Base-by-base conservation (phyloP, 2,113 vertebrate species). In the Loxodonta africana region DNA sequence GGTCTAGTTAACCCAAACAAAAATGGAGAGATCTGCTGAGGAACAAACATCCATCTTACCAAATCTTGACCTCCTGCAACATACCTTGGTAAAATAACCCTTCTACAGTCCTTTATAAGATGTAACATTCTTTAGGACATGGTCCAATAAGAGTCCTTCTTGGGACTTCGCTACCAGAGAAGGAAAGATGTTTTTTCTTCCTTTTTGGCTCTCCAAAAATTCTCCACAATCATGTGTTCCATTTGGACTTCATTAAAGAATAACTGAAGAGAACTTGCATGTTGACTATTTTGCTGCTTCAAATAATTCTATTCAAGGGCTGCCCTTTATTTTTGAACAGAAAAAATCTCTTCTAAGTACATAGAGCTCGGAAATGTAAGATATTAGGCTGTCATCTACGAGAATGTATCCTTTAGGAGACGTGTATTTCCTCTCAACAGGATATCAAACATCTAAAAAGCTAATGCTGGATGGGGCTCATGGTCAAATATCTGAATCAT, bases 141-240 rank as follows among this genome's bases (percentile, higher is more conserved):
- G 8, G 28, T 37, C 2, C 37, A 80, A 53, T 80, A 15, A 81
- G 83, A 83, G 21, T 81, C 62, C 28, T 65, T 83, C 83, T 82
- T 83, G 21, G 33, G 14, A 91, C 83, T 88, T 91, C 44, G 78
- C 15, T 74, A 25, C 46, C 74, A 91, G 84, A 93, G 71, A 74
- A 92, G 73, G 80, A 53, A 76, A 73, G 46, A 91, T 28, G 2
- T 46, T 87, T 89, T 96, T n/a, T 93, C 51, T 90, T 92, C 63
- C 63, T 87, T 48, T 53, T 65, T 65, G 78, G 30, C 51, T 94
- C 80, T 78, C n/a, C 62, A 53, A 88, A 97, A 91, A 46, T 83
- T 95, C 46, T 71, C 77, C 60, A 78, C n/a, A 82, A 28, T 37
- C 26, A 2, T 78, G 23, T 90, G 20, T 63, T 84, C 3, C 8